These are phyloP conservation scores for Morphnarchus princeps DNA, from an alignment of 2,113 vertebrate genomes.

Conservation along the genomic window DNA sequence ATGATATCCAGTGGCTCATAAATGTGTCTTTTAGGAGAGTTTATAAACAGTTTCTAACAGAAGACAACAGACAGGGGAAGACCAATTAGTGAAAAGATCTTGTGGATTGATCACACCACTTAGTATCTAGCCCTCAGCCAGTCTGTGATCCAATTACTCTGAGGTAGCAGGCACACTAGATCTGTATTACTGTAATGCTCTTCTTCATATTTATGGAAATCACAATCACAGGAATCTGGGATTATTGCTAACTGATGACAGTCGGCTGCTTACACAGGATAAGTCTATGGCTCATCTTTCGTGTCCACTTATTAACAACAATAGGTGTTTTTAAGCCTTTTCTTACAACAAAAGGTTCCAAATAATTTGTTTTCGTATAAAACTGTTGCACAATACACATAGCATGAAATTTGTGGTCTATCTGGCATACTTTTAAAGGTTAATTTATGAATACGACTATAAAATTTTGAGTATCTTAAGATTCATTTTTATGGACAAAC, in stretches of 20 bases:
- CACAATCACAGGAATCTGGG: background rate
- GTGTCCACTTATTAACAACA: background rate
- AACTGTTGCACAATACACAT: background rate
- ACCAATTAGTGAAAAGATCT: background rate
- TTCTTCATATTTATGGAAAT: background rate
- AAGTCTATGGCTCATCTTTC: background rate
- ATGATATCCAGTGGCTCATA: background rate
- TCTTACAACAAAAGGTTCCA: background rate
- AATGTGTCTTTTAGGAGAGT: background rate
- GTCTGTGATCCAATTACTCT: background rate
- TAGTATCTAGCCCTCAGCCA: background rate
- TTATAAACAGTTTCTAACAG: background rate
- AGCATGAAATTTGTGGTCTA: background rate
- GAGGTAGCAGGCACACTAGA: background rate
- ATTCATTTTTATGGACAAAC: background rate
- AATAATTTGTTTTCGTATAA: background rate
- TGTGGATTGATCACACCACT: background rate
- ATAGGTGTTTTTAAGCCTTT: background rate
- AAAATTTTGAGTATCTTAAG: background rate
- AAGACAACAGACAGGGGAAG: background rate
- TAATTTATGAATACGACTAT: background rate
- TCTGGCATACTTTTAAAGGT: background rate
- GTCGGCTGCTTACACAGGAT: background rate
- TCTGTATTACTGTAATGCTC: background rate
- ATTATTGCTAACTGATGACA: slow-evolving; percentile 29